Conservation (phyloP, 2,888 invertebrate species). For the Orchesella flavescens region DNA sequence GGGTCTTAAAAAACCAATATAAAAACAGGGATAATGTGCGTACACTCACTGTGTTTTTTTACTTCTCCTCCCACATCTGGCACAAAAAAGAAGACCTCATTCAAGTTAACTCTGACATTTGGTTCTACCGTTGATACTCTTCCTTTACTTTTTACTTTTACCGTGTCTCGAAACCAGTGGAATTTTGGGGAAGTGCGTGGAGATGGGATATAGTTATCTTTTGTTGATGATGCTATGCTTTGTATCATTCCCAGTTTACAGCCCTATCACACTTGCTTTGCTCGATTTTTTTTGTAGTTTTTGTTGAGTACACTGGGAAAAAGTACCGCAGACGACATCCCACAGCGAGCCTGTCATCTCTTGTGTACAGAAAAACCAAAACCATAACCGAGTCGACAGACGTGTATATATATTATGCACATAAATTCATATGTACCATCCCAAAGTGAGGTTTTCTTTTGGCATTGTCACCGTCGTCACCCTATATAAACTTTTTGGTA, state of each 20-base stretch:
- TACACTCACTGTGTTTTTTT: neutral
- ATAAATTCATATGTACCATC: neutral
- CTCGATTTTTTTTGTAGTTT: neutral
- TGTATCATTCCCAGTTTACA: neutral
- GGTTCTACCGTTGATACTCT: slow-evolving; percentile 3
- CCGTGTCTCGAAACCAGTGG: too few relatives aligned
- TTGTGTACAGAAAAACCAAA: slow-evolving; percentile 15
- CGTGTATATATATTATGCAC: neutral
- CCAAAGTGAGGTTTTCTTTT: slow-evolving; percentile 16
- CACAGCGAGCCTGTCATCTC: slow-evolving; percentile 23
- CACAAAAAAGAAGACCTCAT: neutral
- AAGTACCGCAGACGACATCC: slow-evolving; percentile 7
- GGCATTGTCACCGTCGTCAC: slow-evolving; percentile 29
- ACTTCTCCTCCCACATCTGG: neutral
- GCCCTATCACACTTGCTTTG: neutral
- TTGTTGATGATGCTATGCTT: too few relatives aligned
- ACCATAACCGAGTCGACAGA: neutral
- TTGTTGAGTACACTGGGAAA: neutral
- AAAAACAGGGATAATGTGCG: slow-evolving; percentile 9
- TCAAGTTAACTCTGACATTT: slow-evolving; percentile 20
- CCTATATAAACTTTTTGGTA: slow-evolving; percentile 31
- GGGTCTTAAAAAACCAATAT: neutral
- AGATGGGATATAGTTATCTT: too few relatives aligned
- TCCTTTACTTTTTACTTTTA: neutral
- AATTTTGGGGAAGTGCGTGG: too few relatives aligned